These are phyloP conservation scores for Malurus melanocephalus DNA, from an alignment of 2,113 vertebrate species.

Conservation along the genomic window DNA sequence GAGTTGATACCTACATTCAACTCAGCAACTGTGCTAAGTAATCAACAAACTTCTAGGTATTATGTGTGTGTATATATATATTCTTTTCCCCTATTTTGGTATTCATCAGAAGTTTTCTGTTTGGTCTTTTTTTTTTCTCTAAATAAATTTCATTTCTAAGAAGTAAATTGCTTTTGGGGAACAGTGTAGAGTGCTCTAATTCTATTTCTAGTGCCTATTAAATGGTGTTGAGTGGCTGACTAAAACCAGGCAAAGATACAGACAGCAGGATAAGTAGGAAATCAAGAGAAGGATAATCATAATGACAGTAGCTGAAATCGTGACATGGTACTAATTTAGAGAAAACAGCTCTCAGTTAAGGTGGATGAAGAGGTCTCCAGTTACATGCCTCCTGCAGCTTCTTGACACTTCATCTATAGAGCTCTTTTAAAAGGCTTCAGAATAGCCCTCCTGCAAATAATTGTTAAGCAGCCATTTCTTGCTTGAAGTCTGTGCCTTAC, in stretches of 20 bases:
- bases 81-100: background rate
- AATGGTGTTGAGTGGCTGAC: background rate
- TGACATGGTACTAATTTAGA: background rate
- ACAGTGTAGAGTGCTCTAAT: background rate
- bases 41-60: background rate
- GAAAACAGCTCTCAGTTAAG: background rate
- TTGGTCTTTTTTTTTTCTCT: background rate
- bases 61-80: background rate
- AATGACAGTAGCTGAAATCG: background rate
- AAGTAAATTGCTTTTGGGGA: background rate
- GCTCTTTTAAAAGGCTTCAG: background rate
- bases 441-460: background rate
- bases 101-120: background rate
- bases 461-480: background rate
- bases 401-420: background rate
- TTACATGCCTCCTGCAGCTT: background rate
- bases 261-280: background rate
- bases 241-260: background rate
- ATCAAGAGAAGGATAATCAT: background rate
- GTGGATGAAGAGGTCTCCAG: background rate
- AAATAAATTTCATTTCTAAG: background rate
- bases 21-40: background rate
- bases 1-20: background rate
- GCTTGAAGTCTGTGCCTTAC: background rate
- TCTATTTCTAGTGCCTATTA: background rate